A percentile compares a stretch with the other conserved stretches of the same genome.
Evolutionary conservation across 2,888 invertebrate genomes (phyloP).

Genomic region (Colostygia pectinataria): DNA sequence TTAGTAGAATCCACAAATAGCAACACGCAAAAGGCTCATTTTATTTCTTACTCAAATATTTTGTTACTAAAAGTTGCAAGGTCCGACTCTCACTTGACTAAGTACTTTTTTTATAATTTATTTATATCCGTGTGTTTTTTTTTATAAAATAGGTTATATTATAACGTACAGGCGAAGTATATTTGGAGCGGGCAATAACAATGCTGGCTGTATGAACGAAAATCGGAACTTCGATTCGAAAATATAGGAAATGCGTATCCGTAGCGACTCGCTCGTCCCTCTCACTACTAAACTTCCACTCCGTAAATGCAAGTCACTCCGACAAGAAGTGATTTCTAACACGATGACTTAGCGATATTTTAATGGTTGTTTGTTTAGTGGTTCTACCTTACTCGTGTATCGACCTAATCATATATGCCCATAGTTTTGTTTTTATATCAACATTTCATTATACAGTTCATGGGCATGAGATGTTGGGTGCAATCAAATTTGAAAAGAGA

Average conservation of each 20-base stretch:
- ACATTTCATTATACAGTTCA: constrained; percentile 81
- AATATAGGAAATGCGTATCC: not conserved
- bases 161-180: too few species aligned
- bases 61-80: too few species aligned
- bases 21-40: too few species aligned
- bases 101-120: too few species aligned
- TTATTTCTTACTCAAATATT: too few species aligned
- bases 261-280: constrained; percentile 1
- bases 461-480: constrained; percentile 80
- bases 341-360: constrained; percentile 76
- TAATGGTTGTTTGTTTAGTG: constrained; percentile 82
- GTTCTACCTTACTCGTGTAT: constrained; percentile 82
- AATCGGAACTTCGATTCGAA: not conserved
- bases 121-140: too few species aligned
- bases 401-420: constrained; percentile 82
- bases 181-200: not conserved
- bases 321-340: constrained; percentile 82
- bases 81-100: too few species aligned
- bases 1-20: too few species aligned
- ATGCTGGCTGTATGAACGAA: not conserved
- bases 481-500: constrained; percentile 81
- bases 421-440: constrained; percentile 81
- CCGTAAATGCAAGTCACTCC: constrained; percentile 72
- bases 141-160: too few species aligned
- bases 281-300: constrained; percentile 56